phyloP scores from a whole-genome alignment of 1,140 invertebrate genomes.

The Cotesia chilonis region DNA sequence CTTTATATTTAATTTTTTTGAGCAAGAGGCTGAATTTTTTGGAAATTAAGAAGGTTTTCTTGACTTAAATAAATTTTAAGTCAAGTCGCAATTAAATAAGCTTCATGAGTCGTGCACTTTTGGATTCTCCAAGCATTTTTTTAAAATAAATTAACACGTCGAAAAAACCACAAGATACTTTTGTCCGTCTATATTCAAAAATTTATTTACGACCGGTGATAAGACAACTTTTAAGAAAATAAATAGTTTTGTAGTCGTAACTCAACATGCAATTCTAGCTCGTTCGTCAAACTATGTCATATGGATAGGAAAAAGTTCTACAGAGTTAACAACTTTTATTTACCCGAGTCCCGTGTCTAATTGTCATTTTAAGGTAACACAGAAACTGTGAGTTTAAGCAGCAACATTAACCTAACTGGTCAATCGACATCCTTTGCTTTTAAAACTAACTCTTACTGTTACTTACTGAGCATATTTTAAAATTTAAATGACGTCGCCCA shows the following conservation, averaged over 20 bases:
- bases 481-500: background rate
- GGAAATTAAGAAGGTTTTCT: no score
- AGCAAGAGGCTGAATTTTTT: no score
- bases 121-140: background rate
- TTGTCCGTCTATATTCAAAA: background rate
- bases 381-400: background rate
- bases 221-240: background rate
- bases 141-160: no score
- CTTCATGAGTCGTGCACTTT: background rate
- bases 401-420: background rate
- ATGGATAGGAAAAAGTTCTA: constrained; percentile 26
- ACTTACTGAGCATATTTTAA: background rate
- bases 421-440: background rate
- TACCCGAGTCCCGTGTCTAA: constrained; percentile 27
- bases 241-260: constrained; percentile 17
- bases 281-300: constrained; percentile 14
- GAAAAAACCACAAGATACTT: no score
- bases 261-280: background rate
- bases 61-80: no score
- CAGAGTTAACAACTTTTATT: constrained; percentile 24
- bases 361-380: constrained; percentile 26
- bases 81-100: background rate
- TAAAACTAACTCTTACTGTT: background rate
- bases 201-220: background rate
- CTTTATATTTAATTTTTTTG: no score